Evolutionary conservation across 2,888 invertebrate species (phyloP).

Genomic region (Polydrusus tereticollis): DNA sequence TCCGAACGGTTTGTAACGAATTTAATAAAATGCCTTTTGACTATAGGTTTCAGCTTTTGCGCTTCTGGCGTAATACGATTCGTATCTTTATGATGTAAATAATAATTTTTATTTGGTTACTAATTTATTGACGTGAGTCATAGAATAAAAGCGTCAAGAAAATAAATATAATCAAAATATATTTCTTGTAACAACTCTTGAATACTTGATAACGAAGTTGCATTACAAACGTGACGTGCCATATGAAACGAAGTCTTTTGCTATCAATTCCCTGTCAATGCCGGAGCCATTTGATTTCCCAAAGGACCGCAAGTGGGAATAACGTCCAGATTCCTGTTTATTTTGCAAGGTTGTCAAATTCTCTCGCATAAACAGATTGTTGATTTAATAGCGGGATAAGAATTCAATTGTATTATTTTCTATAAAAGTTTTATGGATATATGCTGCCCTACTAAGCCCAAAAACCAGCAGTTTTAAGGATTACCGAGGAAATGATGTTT

Average conservation of each 20-base stretch:
- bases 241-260: slow-evolving; percentile 25
- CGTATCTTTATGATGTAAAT: too few relatives aligned
- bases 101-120: too few relatives aligned
- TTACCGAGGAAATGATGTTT: too few relatives aligned
- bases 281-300: slow-evolving; percentile 36
- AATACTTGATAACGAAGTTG: slow-evolving; percentile 32
- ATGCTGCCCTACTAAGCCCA: too few relatives aligned
- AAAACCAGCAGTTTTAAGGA: too few relatives aligned
- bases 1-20: slow-evolving; percentile 24
- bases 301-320: slow-evolving; percentile 21
- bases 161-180: slow-evolving; percentile 3
- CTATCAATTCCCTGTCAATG: slow-evolving; percentile 43
- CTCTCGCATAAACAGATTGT: background rate
- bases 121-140: too few relatives aligned
- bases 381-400: background rate
- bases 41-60: slow-evolving; percentile 9
- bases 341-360: slow-evolving; percentile 22
- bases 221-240: slow-evolving; percentile 35
- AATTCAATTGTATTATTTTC: background rate
- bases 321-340: slow-evolving; percentile 33
- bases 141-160: too few relatives aligned
- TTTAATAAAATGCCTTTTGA: slow-evolving; percentile 29
- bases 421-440: background rate
- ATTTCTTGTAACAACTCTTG: slow-evolving; percentile 20
- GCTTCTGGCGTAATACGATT: too few relatives aligned